phyloP scores from a whole-genome alignment of 1,140 invertebrate genomes.

The Ephestia elutella region DNA sequence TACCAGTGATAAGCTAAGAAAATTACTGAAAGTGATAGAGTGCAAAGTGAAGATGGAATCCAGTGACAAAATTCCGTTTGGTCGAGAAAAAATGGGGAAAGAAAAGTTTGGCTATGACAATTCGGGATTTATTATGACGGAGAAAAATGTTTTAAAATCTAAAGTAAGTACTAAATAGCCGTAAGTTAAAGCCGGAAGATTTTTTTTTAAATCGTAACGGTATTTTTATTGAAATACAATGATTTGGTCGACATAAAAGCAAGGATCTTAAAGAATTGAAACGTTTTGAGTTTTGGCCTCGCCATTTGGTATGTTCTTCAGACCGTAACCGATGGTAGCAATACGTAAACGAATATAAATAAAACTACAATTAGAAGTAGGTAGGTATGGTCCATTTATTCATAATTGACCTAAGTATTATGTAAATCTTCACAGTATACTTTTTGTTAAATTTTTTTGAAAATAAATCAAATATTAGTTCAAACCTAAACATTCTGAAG shows the following conservation, averaged over 20 bases:
- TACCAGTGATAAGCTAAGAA: slow-evolving; percentile 1
- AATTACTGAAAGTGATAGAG: not conserved
- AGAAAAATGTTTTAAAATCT: slow-evolving; percentile 24
- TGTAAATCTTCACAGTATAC: too few species aligned
- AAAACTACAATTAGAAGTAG: too few species aligned
- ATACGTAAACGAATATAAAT: slow-evolving; percentile 4
- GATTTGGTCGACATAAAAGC: not conserved
- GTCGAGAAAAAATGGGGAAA: slow-evolving; percentile 21
- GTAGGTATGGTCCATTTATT: too few species aligned
- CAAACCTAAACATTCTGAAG: too few species aligned
- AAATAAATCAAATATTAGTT: too few species aligned
- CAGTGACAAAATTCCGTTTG: slow-evolving; percentile 14
- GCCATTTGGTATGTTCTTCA: not conserved
- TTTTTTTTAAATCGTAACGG: not conserved
- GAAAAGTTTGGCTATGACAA: slow-evolving; percentile 30
- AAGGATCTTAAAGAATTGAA: slow-evolving; percentile 8
- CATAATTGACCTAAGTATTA: too few species aligned
- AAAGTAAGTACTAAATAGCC: slow-evolving; percentile 5
- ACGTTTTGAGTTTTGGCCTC: slow-evolving; percentile 5
- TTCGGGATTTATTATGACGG: slow-evolving; percentile 28
- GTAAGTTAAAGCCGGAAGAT: not conserved
- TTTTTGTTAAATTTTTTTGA: too few species aligned
- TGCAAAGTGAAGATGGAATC: slow-evolving; percentile 15
- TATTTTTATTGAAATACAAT: not conserved
- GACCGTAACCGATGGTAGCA: slow-evolving; percentile 1